phyloP scores from a whole-genome alignment of 30 jellyfish, hydroid and myxozoan genomes.

The Sanderia malayensis region DNA sequence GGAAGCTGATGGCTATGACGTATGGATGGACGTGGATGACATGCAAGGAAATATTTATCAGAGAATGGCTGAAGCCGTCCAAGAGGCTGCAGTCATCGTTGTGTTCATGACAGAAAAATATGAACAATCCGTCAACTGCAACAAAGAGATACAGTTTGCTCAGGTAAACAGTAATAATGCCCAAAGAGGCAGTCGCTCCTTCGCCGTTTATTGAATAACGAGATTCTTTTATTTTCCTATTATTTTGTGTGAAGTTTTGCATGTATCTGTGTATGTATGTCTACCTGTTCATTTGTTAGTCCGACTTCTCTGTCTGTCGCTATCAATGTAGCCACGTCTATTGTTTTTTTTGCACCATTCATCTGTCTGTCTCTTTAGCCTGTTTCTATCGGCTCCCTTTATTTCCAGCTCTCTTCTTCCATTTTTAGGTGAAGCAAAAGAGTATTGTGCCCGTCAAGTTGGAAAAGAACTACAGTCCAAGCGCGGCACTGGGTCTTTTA shows the following conservation, averaged over 20 bases:
- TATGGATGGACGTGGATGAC: conserved; percentile 48
- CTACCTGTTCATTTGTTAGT: too few relatives aligned
- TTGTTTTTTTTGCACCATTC: too few relatives aligned
- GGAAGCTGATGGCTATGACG: conserved; percentile 39
- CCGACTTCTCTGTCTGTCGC: too few relatives aligned
- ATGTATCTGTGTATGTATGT: too few relatives aligned
- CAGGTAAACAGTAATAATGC: conserved; percentile 3
- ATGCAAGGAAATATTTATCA: conserved; percentile 33
- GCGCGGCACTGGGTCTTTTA: conserved; percentile 32
- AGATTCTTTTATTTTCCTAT: too few relatives aligned
- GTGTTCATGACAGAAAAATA: conserved; percentile 32
- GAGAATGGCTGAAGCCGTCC: conserved; percentile 57
- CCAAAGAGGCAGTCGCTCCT: background rate
- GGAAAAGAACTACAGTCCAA: conserved; percentile 19
- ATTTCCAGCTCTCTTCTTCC: too few relatives aligned
- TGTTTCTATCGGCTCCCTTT: too few relatives aligned
- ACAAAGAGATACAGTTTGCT: conserved; percentile 28
- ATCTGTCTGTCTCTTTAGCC: too few relatives aligned
- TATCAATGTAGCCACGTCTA: too few relatives aligned
- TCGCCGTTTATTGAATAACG: too few relatives aligned
- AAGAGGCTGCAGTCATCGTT: conserved; percentile 17
- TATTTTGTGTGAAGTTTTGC: too few relatives aligned
- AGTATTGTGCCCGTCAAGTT: conserved; percentile 21
- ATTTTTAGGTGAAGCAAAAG: conserved; percentile 24
- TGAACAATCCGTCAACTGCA: conserved; percentile 28